Percentiles rank a stretch among this genome's conserved stretches.
Evolutionary conservation across 2,797 vertebrate species (phyloP).

Genomic region (Bradypodion ventrale): DNA sequence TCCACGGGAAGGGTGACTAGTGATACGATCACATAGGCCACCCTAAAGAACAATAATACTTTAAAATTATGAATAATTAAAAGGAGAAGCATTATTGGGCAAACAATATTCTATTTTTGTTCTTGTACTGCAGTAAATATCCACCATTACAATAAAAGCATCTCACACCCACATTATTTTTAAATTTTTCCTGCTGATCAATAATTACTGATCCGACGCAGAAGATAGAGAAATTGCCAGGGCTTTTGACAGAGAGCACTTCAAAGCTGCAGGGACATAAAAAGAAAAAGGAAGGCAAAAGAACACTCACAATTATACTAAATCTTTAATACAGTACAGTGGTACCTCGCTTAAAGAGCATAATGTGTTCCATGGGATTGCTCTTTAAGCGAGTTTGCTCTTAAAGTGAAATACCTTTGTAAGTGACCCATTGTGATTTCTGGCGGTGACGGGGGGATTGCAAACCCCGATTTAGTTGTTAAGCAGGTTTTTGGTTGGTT

Average conservation of each 20-base stretch:
- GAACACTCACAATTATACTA: slow-evolving; percentile 34
- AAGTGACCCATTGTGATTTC: too few relatives aligned
- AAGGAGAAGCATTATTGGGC: slow-evolving; percentile 37
- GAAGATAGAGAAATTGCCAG: slow-evolving; percentile 69
- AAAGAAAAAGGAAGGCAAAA: slow-evolving; percentile 24
- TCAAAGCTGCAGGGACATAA: slow-evolving; percentile 50
- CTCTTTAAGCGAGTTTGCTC: too few relatives aligned
- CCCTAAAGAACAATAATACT: slow-evolving; percentile 21
- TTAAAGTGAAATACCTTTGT: too few relatives aligned
- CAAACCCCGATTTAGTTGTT: too few relatives aligned
- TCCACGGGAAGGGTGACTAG: background rate
- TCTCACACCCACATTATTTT: slow-evolving; percentile 41
- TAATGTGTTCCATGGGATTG: too few relatives aligned
- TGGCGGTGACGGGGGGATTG: too few relatives aligned
- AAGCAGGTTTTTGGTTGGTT: too few relatives aligned
- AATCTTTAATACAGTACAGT: background rate
- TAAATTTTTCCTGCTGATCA: slow-evolving; percentile 63
- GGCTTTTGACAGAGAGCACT: slow-evolving; percentile 59
- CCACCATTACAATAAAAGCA: slow-evolving; percentile 59
- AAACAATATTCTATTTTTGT: slow-evolving; percentile 25
- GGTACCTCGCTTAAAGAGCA: too few relatives aligned
- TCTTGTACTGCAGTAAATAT: slow-evolving; percentile 54
- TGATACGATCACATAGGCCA: background rate
- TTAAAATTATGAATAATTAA: slow-evolving; percentile 42
- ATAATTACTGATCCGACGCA: slow-evolving; percentile 63